Base-by-base conservation (phyloP, 2,113 vertebrate species). In the Muntiacus reevesi region DNA sequence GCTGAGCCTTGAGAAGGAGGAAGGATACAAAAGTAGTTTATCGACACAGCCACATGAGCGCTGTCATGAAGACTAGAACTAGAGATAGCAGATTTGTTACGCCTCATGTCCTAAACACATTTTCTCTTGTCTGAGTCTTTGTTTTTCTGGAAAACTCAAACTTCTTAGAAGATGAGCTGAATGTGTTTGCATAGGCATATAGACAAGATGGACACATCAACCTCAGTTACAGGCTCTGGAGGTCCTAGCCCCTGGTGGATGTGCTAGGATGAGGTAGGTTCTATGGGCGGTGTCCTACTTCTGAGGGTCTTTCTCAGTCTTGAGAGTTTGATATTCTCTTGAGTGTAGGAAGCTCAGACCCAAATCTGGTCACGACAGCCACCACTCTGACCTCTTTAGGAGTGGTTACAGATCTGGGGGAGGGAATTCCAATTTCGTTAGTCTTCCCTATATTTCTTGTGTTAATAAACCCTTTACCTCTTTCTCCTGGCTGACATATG, bases 381-480 rank as follows among this genome's bases (percentile, higher is more conserved):
- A 57, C 82, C 52, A 64, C 47, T 95, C 52, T 84, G 47, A 64
- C 36, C 33, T 95, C 28, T 82, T 95, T 50, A 59, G 52, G 59
- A 67, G 79, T 94, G 52, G 45, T 59, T 91, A 9, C 54, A 85
- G 88, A 82, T 16, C 28, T 96, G 59, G 79, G 27, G 52, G 55
- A 89, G 25, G 71, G n/a, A 84, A 85, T 98, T 95, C 64, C 96
- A 78, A 89, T 62, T 95, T 95, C 90, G 83, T 96, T 78, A 93
- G 74, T 50, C 57, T 95, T 94, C n/a, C 50, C 71, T 95, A 0
- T 95, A 60, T 97, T 97, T 97, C 76, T 96, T 94, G 17, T 91
- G 87, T 97, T 90, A 97, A 98, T 90, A 97, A 98, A 95, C 50
- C 36, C 82, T 98, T 96, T 96, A 86, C 55, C 45, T 97, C 83